Evolutionary conservation across 2,888 invertebrate species (phyloP).

Genomic region (Eristalinus aeneus): DNA sequence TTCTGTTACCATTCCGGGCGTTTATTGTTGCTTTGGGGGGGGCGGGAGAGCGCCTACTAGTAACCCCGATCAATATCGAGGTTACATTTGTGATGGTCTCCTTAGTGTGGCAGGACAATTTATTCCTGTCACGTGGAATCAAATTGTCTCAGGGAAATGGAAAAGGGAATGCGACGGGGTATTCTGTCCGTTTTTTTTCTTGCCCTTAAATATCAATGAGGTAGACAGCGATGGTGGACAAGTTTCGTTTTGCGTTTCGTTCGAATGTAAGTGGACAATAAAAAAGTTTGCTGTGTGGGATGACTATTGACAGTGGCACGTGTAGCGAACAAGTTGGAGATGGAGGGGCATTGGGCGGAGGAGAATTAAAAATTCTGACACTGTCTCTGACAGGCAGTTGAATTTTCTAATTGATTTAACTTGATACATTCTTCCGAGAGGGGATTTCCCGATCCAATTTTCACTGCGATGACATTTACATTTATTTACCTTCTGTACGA

Average conservation of each 20-base stretch:
- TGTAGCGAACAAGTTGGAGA: background rate
- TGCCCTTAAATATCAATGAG: background rate
- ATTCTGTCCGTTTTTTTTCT: background rate
- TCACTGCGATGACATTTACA: background rate
- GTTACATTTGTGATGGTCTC: background rate
- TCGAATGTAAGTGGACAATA: background rate
- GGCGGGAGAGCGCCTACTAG: background rate
- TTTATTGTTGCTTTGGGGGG: background rate
- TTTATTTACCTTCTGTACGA: background rate
- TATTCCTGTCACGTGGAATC: conserved; percentile 28
- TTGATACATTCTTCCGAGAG: background rate
- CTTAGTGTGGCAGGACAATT: background rate
- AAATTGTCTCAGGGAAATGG: background rate
- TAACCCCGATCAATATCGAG: background rate
- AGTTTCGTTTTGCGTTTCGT: background rate
- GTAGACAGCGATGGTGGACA: background rate
- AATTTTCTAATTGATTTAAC: background rate
- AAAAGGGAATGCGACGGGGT: background rate
- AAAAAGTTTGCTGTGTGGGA: background rate
- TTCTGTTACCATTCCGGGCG: background rate
- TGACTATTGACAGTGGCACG: background rate
- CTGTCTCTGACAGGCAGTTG: background rate
- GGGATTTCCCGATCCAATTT: background rate
- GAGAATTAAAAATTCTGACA: background rate
- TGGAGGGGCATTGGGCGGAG: background rate